A percentile compares a stretch with the other conserved stretches of the same genome.
Conservation (phyloP, 2,113 vertebrate genomes). For the Leuciscus idus region DNA sequence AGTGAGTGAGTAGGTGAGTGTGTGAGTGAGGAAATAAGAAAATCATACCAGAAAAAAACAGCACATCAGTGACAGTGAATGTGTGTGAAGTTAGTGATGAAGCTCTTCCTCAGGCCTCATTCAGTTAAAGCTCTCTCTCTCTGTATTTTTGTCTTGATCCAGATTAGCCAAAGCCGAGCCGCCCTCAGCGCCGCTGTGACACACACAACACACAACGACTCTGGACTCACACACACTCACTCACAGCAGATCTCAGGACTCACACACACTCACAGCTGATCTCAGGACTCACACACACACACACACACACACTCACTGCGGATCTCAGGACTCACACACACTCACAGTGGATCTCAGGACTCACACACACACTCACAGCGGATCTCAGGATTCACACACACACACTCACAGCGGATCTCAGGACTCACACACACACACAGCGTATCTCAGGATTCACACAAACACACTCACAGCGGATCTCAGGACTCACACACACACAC, state of each 20-base stretch:
- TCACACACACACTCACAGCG: constrained; percentile 7
- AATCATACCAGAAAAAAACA: background rate
- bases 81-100: background rate
- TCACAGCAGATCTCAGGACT: background rate
- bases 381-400: constrained; percentile 6
- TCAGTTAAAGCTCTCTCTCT: constrained; percentile 53
- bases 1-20: background rate
- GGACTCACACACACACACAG: background rate
- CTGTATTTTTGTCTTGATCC: constrained; percentile 78
- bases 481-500: too few species aligned
- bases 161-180: constrained; percentile 77
- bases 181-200: constrained; percentile 63
- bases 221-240: too few species aligned
- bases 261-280: constrained; percentile 11
- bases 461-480: too few species aligned
- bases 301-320: background rate
- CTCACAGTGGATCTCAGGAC: background rate
- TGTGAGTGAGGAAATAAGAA: constrained; percentile 13
- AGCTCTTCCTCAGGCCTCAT: constrained; percentile 5
- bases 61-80: background rate
- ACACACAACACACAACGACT: background rate
- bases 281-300: too few species aligned
- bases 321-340: background rate
- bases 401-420: constrained; percentile 2
- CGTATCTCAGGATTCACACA: too few species aligned